A percentile compares a stretch with the other conserved stretches of the same genome.
These are phyloP conservation scores for Ciconia nigra DNA, from an alignment of 2,797 vertebrate genomes.

Conservation along the genomic window DNA sequence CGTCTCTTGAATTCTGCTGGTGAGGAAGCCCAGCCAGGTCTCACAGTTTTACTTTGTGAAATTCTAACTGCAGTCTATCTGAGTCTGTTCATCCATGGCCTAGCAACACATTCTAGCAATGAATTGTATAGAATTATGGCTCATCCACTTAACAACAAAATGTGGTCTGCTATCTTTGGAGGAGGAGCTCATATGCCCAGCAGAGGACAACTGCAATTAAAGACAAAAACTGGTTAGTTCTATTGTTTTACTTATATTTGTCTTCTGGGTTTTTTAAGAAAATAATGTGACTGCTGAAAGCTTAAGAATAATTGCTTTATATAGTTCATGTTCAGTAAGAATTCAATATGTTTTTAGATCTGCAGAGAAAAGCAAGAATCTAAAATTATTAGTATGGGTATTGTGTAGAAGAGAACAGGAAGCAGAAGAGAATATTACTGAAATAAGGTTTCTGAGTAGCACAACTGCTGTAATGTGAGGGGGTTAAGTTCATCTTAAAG, in stretches of 20 bases:
- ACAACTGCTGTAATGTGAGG: neutral
- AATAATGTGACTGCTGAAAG: neutral
- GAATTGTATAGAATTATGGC: constrained; percentile 91
- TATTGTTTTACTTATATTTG: neutral
- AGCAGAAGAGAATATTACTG: neutral
- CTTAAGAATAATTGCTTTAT: neutral
- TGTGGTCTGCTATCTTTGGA: constrained; percentile 94
- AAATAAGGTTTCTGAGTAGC: neutral
- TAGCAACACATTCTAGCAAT: constrained; percentile 94
- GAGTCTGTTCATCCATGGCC: constrained; percentile 93
- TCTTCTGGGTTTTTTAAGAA: neutral
- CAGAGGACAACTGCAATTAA: constrained; percentile 74
- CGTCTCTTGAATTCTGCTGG: constrained; percentile 86
- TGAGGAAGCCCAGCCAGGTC: constrained; percentile 90
- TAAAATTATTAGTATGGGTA: neutral
- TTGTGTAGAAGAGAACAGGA: neutral
- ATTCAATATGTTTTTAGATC: neutral
- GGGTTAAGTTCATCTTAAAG: neutral
- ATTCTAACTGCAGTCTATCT: constrained; percentile 93
- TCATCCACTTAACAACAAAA: constrained; percentile 91
- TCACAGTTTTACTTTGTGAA: constrained; percentile 93
- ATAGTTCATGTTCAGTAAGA: neutral
- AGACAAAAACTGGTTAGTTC: constrained; percentile 80
- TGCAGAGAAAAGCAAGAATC: neutral
- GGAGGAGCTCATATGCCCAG: constrained; percentile 83